Percentiles rank a stretch among this genome's conserved stretches.
These are phyloP conservation scores for Montipora capricornis DNA, from an alignment of 64 coral and sea anemone species.

Conservation along the genomic window DNA sequence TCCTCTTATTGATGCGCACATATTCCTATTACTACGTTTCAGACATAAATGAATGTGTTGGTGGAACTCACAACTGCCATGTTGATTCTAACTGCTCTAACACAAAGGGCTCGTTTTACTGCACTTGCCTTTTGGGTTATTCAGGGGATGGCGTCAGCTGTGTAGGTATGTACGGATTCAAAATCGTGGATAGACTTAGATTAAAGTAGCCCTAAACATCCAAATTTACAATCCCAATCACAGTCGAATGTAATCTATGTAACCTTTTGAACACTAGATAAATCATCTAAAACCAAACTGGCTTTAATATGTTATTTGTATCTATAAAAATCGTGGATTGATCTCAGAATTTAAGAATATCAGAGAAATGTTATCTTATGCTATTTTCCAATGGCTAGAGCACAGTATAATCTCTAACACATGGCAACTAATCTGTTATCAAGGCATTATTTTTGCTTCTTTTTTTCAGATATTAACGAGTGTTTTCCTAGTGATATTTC, in stretches of 20 bases:
- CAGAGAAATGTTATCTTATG: too few species aligned
- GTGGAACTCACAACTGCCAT: conserved; percentile 44
- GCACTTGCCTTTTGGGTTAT: conserved; percentile 56
- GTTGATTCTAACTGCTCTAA: conserved; percentile 61
- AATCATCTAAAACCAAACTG: too few species aligned
- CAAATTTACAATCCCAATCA: neutral
- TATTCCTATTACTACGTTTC: neutral
- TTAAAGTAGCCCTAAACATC: neutral
- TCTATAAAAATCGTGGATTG: too few species aligned
- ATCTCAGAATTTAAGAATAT: too few species aligned
- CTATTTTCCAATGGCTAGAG: too few species aligned
- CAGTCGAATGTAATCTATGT: too few species aligned
- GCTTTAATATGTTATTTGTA: too few species aligned
- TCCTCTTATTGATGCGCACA: neutral
- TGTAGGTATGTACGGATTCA: neutral
- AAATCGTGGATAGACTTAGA: neutral
- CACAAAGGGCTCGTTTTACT: conserved; percentile 67
- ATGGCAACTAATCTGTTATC: neutral
- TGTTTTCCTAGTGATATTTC: conserved; percentile 65
- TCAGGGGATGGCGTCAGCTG: conserved; percentile 63
- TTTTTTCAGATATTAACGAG: conserved; percentile 68
- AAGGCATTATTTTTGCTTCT: neutral
- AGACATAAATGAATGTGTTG: conserved; percentile 65
- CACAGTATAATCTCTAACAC: too few species aligned
- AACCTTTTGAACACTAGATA: too few species aligned